These are phyloP conservation scores for Drosophila cyrtoloma DNA, from an alignment of 2,888 invertebrate species.

Conservation along the genomic window DNA sequence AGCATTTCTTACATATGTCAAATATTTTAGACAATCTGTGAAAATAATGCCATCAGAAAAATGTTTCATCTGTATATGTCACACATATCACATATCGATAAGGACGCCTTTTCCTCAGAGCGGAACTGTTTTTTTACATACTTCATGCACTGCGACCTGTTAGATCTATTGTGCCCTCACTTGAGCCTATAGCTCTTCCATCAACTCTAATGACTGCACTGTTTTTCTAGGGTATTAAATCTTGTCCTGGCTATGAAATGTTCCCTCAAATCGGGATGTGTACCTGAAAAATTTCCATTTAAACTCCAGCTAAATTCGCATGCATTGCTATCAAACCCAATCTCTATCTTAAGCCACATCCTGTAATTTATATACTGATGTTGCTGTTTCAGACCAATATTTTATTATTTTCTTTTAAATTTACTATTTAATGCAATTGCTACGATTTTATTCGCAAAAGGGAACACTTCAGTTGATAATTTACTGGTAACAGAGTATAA, in stretches of 20 bases:
- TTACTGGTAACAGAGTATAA: constrained; percentile 4
- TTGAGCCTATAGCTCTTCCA: not conserved
- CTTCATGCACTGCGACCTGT: too few species aligned
- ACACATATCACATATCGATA: too few species aligned
- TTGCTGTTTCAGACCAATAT: not conserved
- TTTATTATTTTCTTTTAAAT: not conserved
- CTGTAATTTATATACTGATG: not conserved
- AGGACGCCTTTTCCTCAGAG: too few species aligned
- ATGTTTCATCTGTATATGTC: too few species aligned
- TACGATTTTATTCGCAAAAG: not conserved
- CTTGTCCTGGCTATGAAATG: not conserved
- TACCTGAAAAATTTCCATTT: not conserved
- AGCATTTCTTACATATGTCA: too few species aligned
- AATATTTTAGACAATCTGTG: not conserved
- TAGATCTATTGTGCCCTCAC: not conserved
- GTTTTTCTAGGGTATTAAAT: not conserved
- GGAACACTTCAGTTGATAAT: not conserved
- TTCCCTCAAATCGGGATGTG: not conserved
- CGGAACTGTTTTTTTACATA: too few species aligned
- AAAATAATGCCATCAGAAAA: too few species aligned
- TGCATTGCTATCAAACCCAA: not conserved
- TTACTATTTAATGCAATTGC: not conserved
- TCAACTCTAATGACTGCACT: not conserved
- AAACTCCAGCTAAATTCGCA: not conserved
- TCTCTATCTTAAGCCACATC: not conserved